Evolutionary conservation across 2,888 invertebrate genomes (phyloP), one percentile per base, ranked within the genome.

Genomic region (Brachyopa scutellaris): DNA sequence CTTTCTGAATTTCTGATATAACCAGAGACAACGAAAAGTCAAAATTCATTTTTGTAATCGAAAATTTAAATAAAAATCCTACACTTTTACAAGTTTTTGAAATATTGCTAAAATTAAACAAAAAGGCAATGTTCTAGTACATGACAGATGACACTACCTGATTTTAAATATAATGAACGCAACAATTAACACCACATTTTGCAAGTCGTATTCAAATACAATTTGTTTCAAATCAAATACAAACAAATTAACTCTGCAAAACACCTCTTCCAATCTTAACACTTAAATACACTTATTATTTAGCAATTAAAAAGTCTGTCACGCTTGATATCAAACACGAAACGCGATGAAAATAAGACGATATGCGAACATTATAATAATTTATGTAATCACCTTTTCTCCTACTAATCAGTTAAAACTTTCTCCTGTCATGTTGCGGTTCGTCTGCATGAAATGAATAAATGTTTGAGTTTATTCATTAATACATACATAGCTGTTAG

Each of bases 271-370:
- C 23, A 11, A 33, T 57, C 7, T 21, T n/a, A n/a, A n/a, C n/a
- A n/a, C n/a, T n/a, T n/a, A n/a, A n/a, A n/a, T n/a, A n/a, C n/a
- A n/a, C n/a, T n/a, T n/a, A 57, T 53, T 51, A 64, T 11, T 49
- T 21, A 55, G 31, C 53, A 73, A 79, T 73, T 72, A 78, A 79
- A 57, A 55, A 72, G 17, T 73, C 15, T 66, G 79, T 73, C 79
- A 79, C 33, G 73, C 36, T 11, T 67, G 61, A 79, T 79, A 79
- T 67, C 23, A 61, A 55, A 53, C 38, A 55, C 21, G 47, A 66
- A 73, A 62, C 21, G 38, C 51, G 59, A 72, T 78, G 51, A 38
- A 64, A 49, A 61, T 51, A 40, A 73, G 61, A 66, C 59, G 53
- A 72, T 79, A 79, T 66, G 51, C 40, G 53, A 55, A 31, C 47